These are phyloP conservation scores for Zaprionus capensis DNA, from an alignment of 1,140 invertebrate species.

Conservation along the genomic window DNA sequence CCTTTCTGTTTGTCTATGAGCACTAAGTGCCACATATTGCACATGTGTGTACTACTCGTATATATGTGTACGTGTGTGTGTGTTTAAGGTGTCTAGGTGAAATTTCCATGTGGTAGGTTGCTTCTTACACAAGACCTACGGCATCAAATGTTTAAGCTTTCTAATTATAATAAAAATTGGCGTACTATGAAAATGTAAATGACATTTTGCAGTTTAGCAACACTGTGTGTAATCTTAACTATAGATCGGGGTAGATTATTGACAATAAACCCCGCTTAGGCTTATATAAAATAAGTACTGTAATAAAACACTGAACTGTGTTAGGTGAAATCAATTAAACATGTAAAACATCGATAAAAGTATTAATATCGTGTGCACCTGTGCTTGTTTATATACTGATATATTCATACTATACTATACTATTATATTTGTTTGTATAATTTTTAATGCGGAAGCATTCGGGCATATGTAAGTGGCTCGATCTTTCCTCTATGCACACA, in stretches of 20 bases:
- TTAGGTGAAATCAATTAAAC: no score
- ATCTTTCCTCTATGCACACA: constrained; percentile 15
- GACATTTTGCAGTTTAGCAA: not conserved
- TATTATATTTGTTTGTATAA: not conserved
- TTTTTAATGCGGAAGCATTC: constrained; percentile 29
- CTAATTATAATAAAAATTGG: constrained; percentile 1
- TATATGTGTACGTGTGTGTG: constrained; percentile 40
- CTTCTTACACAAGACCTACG: constrained; percentile 39
- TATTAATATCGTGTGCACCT: not conserved
- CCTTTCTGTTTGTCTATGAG: not conserved
- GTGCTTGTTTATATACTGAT: not conserved
- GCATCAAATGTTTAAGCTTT: constrained; percentile 1
- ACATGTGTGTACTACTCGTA: constrained; percentile 8
- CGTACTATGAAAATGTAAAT: not conserved
- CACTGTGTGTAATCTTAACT: not conserved
- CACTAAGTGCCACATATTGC: constrained; percentile 1
- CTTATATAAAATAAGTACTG: not conserved
- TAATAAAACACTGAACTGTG: not conserved
- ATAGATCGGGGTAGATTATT: not conserved
- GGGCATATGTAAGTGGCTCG: constrained; percentile 12
- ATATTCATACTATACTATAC: not conserved
- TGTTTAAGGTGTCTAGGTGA: constrained; percentile 28
- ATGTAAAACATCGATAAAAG: not conserved
- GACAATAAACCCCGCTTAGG: not conserved
- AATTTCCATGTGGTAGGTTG: constrained; percentile 35